Percentiles rank a stretch among this genome's conserved stretches.
These are phyloP conservation scores for Scaptomyza reducta DNA, from an alignment of 2,888 invertebrate genomes.

Conservation along the genomic window DNA sequence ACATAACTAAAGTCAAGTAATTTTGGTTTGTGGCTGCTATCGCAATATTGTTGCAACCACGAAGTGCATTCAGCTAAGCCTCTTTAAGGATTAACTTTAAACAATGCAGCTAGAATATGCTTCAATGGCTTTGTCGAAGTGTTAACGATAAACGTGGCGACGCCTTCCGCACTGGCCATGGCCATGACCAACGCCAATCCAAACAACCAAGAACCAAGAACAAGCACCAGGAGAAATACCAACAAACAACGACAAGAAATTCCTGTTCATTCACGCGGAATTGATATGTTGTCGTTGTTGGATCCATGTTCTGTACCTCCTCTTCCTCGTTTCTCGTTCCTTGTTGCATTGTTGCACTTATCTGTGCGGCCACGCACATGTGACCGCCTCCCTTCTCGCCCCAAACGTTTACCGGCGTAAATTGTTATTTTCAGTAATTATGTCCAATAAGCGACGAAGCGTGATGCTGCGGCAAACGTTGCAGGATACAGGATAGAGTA, in stretches of 20 bases:
- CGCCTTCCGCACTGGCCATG: slow-evolving; percentile 37
- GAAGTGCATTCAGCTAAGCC: slow-evolving; percentile 10
- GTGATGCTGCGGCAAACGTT: slow-evolving; percentile 32
- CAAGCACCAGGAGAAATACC: slow-evolving; percentile 7
- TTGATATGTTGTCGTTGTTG: slow-evolving; percentile 64
- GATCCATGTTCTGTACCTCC: background rate
- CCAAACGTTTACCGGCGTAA: slow-evolving; percentile 50
- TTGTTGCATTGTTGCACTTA: slow-evolving; percentile 68
- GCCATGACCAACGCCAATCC: slow-evolving; percentile 43
- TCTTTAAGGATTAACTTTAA: slow-evolving; percentile 26
- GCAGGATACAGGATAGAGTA: slow-evolving; percentile 5
- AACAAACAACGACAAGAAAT: slow-evolving; percentile 56
- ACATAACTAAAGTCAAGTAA: background rate
- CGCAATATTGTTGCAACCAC: background rate
- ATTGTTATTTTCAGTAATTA: slow-evolving; percentile 79
- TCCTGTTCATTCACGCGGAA: slow-evolving; percentile 68
- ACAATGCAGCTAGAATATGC: slow-evolving; percentile 27
- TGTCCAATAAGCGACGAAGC: slow-evolving; percentile 76
- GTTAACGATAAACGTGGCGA: slow-evolving; percentile 62
- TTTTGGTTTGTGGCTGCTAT: background rate
- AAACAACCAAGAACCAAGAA: slow-evolving; percentile 5
- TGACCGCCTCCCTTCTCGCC: slow-evolving; percentile 25
- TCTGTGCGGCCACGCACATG: slow-evolving; percentile 70
- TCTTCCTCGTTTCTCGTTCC: background rate
- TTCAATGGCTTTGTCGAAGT: slow-evolving; percentile 54